phyloP scores from a whole-genome alignment of 2,888 invertebrate species.

The Ichneumon xanthorius region DNA sequence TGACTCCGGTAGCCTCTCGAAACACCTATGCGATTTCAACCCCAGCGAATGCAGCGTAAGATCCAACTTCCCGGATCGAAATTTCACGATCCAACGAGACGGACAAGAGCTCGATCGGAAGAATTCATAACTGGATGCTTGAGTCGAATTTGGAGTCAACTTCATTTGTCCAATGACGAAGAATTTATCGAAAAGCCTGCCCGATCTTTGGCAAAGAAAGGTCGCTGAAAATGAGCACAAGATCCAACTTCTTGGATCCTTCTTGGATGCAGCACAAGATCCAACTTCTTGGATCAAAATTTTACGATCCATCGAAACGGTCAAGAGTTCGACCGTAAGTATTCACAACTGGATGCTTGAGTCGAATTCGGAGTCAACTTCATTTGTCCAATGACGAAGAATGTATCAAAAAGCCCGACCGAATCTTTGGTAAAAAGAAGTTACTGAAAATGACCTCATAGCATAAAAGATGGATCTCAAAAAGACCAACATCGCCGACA shows the following conservation, averaged over 20 bases:
- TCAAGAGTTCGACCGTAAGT: background rate
- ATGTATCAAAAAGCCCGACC: background rate
- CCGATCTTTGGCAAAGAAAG: background rate
- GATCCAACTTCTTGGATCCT: too few species aligned
- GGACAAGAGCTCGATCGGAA: background rate
- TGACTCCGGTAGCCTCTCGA: slow-evolving; percentile 41
- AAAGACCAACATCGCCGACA: background rate
- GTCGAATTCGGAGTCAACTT: background rate
- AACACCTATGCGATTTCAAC: background rate
- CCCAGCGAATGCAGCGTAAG: background rate
- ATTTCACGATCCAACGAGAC: background rate
- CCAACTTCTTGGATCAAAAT: background rate
- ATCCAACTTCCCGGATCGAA: background rate
- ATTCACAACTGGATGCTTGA: background rate
- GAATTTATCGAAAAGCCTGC: background rate
- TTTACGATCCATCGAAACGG: background rate
- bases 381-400: too few species aligned
- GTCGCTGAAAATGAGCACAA: background rate
- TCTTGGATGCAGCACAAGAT: background rate
- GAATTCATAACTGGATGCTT: background rate
- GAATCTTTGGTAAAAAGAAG: background rate
- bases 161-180: background rate
- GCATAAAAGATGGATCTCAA: background rate
- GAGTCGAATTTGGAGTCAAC: background rate
- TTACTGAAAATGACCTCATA: background rate